Base-by-base conservation (phyloP, 2,797 vertebrate species). In the Pogoniulus pusillus region DNA sequence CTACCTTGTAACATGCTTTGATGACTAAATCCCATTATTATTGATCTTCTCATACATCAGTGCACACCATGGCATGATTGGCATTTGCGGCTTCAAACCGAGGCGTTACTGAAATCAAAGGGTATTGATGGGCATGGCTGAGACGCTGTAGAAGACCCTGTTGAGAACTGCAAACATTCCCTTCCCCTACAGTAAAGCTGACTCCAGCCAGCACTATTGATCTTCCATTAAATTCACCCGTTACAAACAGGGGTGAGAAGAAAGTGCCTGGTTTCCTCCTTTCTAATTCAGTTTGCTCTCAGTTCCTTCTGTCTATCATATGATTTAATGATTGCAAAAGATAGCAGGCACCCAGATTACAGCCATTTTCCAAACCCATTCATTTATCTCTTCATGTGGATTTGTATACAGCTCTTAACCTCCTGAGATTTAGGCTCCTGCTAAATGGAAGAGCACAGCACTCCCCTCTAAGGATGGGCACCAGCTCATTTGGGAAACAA, bases 21-120 rank as follows among this genome's bases (percentile, higher is more conserved):
- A 79, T 5, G 29, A 63, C 70, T 90, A 73, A 78, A 93, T 93
- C 81, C 90, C 63, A 37, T 93, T 89, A 89, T 90, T 93, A 90
- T 85, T 51, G 94, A 93, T 94, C 62, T 85, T 37, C 84, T 87
- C 91, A 81, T 78, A 95, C 70, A 89, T 89, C 88, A 93, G 79
- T 63, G 60, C 73, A 76, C 84, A 70, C 60, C 79, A 80, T 76
- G 73, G 63, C 32, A 90, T 57, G 84, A 87, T 32, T 96, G 93
- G 70, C 93, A 78, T 73, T 66, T 73, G 78, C 29, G 57, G 57
- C 66, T 87, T 87, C 88, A 55, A 80, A 90, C 24, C 49, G 70
- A 79, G 73, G 71, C 59, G 34, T 35, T 81, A 39, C 75, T 63
- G 78, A 66, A 77, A 73, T 70, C 85, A 59, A 66, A 82, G 30